phyloP scores from a whole-genome alignment of 2,797 vertebrate genomes.

The Karalla daura region DNA sequence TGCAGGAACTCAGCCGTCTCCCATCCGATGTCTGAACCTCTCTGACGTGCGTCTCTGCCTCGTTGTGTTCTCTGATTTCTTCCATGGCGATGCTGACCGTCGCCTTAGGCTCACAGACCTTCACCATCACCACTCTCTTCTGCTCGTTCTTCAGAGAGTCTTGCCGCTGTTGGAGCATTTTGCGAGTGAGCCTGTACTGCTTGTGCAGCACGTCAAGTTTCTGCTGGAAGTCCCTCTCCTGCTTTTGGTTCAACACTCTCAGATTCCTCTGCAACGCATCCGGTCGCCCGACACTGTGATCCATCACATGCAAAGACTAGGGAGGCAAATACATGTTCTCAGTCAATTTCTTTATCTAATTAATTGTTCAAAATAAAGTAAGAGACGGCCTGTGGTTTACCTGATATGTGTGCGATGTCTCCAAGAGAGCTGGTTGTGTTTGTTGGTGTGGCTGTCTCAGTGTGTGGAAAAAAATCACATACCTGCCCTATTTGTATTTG shows the following conservation, averaged over 20 bases:
- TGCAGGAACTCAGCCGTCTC: slow-evolving; percentile 31
- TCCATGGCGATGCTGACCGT: slow-evolving; percentile 80
- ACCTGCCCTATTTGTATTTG: slow-evolving; percentile 39
- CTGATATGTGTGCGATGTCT: neutral
- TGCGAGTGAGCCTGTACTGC: slow-evolving; percentile 67
- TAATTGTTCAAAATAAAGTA: neutral
- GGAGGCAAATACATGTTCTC: neutral
- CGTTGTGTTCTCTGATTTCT: slow-evolving; percentile 63
- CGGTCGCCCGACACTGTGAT: slow-evolving; percentile 43
- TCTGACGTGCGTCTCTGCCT: neutral
- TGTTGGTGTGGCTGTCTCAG: slow-evolving; percentile 58
- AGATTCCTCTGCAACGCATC: slow-evolving; percentile 58
- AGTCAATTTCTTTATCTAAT: neutral
- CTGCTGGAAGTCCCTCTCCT: slow-evolving; percentile 72
- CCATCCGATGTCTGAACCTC: slow-evolving; percentile 31
- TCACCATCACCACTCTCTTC: slow-evolving; percentile 70
- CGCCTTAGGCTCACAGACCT: slow-evolving; percentile 78
- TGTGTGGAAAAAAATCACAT: slow-evolving; percentile 60
- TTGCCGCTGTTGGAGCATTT: slow-evolving; percentile 69
- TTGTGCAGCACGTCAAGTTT: slow-evolving; percentile 76
- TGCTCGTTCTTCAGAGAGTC: slow-evolving; percentile 63
- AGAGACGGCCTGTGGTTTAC: slow-evolving; percentile 3
- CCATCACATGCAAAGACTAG: slow-evolving; percentile 37
- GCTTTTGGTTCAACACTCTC: slow-evolving; percentile 76
- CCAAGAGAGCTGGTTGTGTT: neutral